phyloP scores from a whole-genome alignment of 1,140 invertebrate species.

The Polypedilum vanderplanki region DNA sequence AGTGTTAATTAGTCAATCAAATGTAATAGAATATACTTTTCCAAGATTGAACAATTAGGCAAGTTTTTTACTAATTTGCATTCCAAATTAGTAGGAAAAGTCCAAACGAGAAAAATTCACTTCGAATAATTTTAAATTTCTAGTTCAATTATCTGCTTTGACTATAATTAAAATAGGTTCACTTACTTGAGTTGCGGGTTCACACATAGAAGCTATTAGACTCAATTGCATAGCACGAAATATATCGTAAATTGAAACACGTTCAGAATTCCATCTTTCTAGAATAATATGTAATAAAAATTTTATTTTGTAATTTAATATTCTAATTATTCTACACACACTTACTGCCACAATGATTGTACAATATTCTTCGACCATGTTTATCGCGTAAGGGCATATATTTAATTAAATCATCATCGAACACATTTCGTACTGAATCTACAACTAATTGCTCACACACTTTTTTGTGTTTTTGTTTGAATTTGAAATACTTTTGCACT shows the following conservation, averaged over 20 bases:
- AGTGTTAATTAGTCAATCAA: no score
- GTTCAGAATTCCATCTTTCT: slow-evolving; percentile 61
- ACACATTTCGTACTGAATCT: slow-evolving; percentile 44
- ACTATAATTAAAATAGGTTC: slow-evolving; percentile 45
- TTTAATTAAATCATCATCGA: slow-evolving; percentile 48
- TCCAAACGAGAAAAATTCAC: no score
- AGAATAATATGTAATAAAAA: slow-evolving; percentile 22
- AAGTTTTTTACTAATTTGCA: no score
- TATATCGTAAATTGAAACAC: slow-evolving; percentile 49
- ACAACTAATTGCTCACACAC: slow-evolving; percentile 49
- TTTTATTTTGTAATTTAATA: slow-evolving; percentile 27
- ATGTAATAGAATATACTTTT: no score
- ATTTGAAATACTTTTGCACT: slow-evolving; percentile 54
- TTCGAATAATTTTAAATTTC: no score
- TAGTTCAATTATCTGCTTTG: no score
- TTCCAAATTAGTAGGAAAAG: no score
- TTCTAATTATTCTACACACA: slow-evolving; percentile 30
- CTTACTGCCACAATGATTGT: slow-evolving; percentile 52
- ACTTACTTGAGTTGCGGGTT: slow-evolving; percentile 56
- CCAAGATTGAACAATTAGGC: no score
- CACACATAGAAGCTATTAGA: slow-evolving; percentile 53
- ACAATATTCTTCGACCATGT: slow-evolving; percentile 50
- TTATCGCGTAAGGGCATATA: slow-evolving; percentile 51
- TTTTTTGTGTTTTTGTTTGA: slow-evolving; percentile 49
- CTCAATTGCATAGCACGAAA: slow-evolving; percentile 52